Conservation (phyloP, 2,113 vertebrate species). For the Tachysurus fulvidraco region DNA sequence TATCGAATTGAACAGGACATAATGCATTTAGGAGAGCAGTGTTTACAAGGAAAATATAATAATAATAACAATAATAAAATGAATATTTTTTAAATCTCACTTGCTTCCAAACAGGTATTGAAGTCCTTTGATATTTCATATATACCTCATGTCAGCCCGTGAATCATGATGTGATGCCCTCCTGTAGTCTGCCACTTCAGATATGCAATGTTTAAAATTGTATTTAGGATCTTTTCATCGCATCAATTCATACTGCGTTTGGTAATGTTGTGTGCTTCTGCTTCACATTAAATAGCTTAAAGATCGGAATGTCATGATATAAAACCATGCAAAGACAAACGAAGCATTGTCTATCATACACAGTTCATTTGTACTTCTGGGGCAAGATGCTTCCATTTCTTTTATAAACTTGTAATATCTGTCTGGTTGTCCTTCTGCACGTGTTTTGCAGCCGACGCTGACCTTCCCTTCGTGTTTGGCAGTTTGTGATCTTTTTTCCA, state of each 20-base stretch:
- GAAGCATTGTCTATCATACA: slow-evolving; percentile 78
- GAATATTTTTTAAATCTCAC: slow-evolving; percentile 62
- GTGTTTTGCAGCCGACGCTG: slow-evolving; percentile 83
- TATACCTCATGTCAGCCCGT: slow-evolving; percentile 59
- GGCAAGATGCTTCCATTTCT: slow-evolving; percentile 63
- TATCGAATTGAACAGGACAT: slow-evolving; percentile 43
- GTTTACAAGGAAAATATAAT: slow-evolving; percentile 48
- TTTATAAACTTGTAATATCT: slow-evolving; percentile 95
- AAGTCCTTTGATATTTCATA: slow-evolving; percentile 57
- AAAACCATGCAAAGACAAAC: slow-evolving; percentile 83
- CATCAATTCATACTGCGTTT: slow-evolving; percentile 50
- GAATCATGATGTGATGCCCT: slow-evolving; percentile 53
- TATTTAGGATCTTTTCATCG: slow-evolving; percentile 60
- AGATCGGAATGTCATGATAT: slow-evolving; percentile 64
- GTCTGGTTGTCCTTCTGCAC: slow-evolving; percentile 92
- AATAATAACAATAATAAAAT: not conserved
- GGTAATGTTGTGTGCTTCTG: slow-evolving; percentile 61
- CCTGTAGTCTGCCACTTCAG: slow-evolving; percentile 57
- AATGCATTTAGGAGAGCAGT: slow-evolving; percentile 54
- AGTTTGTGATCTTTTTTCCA: slow-evolving; percentile 99
- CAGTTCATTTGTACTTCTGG: slow-evolving; percentile 71
- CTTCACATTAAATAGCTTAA: slow-evolving; percentile 60
- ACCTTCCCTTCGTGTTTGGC: slow-evolving; percentile 97
- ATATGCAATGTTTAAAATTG: slow-evolving; percentile 62
- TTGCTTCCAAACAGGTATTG: slow-evolving; percentile 71